Base-by-base conservation (phyloP, 2,113 vertebrate genomes). In the Tetraodon nigroviridis region DNA sequence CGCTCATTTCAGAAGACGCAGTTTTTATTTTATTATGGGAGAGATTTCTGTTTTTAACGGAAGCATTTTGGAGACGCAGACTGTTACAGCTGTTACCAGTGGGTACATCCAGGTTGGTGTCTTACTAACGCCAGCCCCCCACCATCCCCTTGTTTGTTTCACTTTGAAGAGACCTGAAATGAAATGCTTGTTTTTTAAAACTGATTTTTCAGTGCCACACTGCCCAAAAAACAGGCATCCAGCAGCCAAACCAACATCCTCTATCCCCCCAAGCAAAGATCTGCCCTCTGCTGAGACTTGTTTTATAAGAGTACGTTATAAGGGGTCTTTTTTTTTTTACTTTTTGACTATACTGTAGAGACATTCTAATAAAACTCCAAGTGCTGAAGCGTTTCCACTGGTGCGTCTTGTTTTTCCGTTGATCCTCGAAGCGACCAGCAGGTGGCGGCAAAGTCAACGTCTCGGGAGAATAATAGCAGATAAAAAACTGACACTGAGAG, bases 291-390 rank as follows among this genome's bases (percentile, higher is more conserved):
- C 32, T 75, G 13, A 72, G 60, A 80, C 42, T 64, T 83, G 37
- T 86, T 80, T 82, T 78, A 51, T 81, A 76, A 80, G 7, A 32
- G 81, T 84, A 82, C 76, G n/a, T n/a, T n/a, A n/a, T 59, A 74
- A 75, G 76, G 4, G 7, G 49, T 69, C 81, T 19, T 27, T 71
- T 13, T 20, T 49, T 67, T 81, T 70, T 75, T n/a, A n/a, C n/a
- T n/a, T 86, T 77, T 65, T 65, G 67, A 66, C 76, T 55, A 69
- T 74, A 81, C 61, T 85, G 84, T 82, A 81, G 82, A 71, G 69
- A 71, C 49, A 37, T 68, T 75, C 62, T 75, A 55, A 82, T 75
- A 71, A 82, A 79, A 84, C 58, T 82, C 63, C 87, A 89, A 87
- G 52, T 77, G 60, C 66, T 80, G 62, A 83, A 80, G 45, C 27